Evolutionary conservation across 2,888 invertebrate genomes (phyloP), one percentile per base, ranked within the genome.

Genomic region (Podotricha telesiphe): DNA sequence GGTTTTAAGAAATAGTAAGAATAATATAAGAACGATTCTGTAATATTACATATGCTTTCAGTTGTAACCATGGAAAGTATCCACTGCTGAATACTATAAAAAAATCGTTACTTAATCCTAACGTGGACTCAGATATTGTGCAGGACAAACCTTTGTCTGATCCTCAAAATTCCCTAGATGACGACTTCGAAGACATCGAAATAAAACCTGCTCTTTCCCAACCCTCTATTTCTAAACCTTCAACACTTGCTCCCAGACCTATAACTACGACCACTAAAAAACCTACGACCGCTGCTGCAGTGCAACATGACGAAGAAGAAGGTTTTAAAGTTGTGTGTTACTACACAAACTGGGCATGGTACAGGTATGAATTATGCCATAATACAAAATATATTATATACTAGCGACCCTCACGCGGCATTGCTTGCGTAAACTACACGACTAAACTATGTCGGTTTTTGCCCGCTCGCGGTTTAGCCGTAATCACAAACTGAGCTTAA

Each of bases 261-360:
- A 75, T 76, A 3, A 80, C 79, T 19, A 78, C 79, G 22, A 79
- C 80, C 28, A 76, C 79, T 55, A 75, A 79, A 1, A 75, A 77
- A 17, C 80, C 81, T 6, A 74, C 77, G 15, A 76, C 76, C 7
- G 68, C 69, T 5, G 71, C 71, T 45, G 22, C 22, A 63, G 71
- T 76, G 15, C 71, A 64, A 2, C 77, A 80, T 15, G 77, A 82
- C 61, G 80, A 81, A 67, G 85, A 87, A 71, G 89, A 89, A 73
- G 81, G 83, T 68, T 97, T 94, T 79, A 98, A 97, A 91, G 95
- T 98, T 0, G 95, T 98, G 5, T 98, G 98, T 80, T 98, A 98
- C 82, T 98, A 97, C 84, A 98, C 98, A 0, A 98, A 98, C 82
- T 98, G 98, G 98, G 97, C 98, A 34, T 98, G 97, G 97, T 98